These are phyloP conservation scores for Conops quadrifasciatus DNA, from an alignment of 2,888 invertebrate species.

Conservation along the genomic window DNA sequence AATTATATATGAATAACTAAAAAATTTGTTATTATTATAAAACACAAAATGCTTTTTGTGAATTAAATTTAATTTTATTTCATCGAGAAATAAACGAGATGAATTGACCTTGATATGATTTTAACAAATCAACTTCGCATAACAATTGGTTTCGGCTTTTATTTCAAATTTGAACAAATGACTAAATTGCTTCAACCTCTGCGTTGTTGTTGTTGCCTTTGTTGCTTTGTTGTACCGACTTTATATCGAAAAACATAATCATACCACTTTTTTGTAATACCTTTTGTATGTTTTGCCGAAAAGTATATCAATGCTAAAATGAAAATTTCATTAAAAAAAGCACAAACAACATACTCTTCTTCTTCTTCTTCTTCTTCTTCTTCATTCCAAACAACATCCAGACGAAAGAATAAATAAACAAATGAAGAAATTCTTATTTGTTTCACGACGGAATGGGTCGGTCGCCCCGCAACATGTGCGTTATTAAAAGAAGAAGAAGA, in stretches of 20 bases:
- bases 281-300: slow-evolving; percentile 5
- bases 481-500: no score
- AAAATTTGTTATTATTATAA: no score
- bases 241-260: neutral
- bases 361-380: no score
- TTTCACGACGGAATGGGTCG: neutral
- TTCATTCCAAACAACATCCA: slow-evolving; percentile 2
- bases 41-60: no score
- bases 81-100: no score
- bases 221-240: neutral
- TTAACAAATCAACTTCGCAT: no score
- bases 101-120: no score
- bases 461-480: no score
- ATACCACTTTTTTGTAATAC: neutral
- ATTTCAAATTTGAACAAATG: no score
- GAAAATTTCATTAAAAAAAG: slow-evolving; percentile 28
- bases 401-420: slow-evolving; percentile 24
- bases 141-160: no score
- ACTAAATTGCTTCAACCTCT: neutral
- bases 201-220: slow-evolving; percentile 5
- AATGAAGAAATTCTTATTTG: slow-evolving; percentile 26
- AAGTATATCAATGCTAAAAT: slow-evolving; percentile 17
- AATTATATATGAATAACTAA: no score
- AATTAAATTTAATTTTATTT: no score
- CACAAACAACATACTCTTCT: slow-evolving; percentile 29